phyloP scores from a whole-genome alignment of 2,888 invertebrate genomes.

The Lordiphosa fenestrarum region DNA sequence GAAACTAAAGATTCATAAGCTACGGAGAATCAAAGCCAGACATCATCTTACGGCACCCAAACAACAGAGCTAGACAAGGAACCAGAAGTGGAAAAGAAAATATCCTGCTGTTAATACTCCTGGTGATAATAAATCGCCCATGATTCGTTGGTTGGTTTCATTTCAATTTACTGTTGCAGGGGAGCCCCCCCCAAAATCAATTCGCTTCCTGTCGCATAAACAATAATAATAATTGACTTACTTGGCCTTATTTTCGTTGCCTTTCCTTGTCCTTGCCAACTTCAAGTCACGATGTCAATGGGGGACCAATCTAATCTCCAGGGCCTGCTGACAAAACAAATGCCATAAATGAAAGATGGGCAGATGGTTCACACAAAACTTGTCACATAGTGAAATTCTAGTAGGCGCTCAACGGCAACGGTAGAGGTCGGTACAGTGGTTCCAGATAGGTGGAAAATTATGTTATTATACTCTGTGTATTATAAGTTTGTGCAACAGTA shows the following conservation, averaged over 20 bases:
- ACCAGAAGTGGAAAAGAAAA: too few relatives aligned
- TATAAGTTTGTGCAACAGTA: too few relatives aligned
- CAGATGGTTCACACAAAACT: constrained; percentile 42
- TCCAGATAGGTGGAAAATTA: background rate
- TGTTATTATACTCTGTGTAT: background rate
- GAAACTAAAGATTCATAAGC: background rate
- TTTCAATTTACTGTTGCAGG: constrained; percentile 41
- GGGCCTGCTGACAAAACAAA: constrained; percentile 65
- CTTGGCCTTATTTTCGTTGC: constrained; percentile 35
- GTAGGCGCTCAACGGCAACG: too few relatives aligned
- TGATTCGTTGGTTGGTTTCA: background rate
- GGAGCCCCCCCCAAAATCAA: constrained; percentile 34
- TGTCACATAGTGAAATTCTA: constrained; percentile 29
- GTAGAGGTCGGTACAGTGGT: background rate
- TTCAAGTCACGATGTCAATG: constrained; percentile 54
- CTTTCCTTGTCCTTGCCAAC: constrained; percentile 12
- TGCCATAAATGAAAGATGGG: constrained; percentile 64
- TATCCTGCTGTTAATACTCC: background rate
- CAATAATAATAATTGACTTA: constrained; percentile 72
- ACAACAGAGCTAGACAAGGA: too few relatives aligned
- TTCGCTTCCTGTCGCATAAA: constrained; percentile 26
- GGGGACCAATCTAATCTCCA: constrained; percentile 58
- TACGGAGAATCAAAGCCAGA: background rate
- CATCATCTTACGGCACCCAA: too few relatives aligned
- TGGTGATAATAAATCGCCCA: background rate